Evolutionary conservation across 2,888 invertebrate genomes (phyloP).

Genomic region (Ptychoptera contaminata): DNA sequence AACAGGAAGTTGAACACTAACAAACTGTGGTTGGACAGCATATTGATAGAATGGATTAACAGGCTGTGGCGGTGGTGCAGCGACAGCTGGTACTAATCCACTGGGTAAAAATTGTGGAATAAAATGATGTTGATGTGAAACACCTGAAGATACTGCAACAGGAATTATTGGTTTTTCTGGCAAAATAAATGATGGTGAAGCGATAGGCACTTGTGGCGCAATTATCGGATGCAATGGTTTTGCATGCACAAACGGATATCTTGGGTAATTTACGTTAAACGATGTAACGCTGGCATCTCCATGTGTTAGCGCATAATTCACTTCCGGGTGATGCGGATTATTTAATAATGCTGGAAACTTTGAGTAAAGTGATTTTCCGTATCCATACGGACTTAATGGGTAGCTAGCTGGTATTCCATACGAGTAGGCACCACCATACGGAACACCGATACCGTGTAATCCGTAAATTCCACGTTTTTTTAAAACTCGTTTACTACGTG

Average conservation of each 20-base stretch:
- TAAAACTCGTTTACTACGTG: background rate
- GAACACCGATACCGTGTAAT: background rate
- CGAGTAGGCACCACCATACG: background rate
- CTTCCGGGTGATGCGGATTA: background rate
- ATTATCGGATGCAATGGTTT: background rate
- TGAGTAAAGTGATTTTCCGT: too few relatives aligned
- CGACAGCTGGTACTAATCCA: background rate
- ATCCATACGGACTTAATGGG: too few relatives aligned
- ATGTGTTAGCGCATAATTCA: background rate
- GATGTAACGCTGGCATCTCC: conserved; percentile 1
- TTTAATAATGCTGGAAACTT: background rate
- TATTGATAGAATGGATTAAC: background rate
- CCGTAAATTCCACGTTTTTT: background rate
- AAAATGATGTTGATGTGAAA: too few relatives aligned
- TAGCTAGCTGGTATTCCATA: background rate
- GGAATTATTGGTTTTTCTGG: conserved; percentile 1
- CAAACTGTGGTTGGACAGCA: background rate
- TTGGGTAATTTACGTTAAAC: background rate
- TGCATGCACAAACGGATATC: background rate
- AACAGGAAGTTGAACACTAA: background rate
- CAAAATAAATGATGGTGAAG: background rate
- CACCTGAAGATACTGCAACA: background rate
- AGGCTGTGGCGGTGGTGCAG: background rate
- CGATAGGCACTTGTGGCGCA: background rate
- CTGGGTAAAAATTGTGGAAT: background rate